Conservation (phyloP, 2,113 vertebrate genomes). For the Aythya baeri region DNA sequence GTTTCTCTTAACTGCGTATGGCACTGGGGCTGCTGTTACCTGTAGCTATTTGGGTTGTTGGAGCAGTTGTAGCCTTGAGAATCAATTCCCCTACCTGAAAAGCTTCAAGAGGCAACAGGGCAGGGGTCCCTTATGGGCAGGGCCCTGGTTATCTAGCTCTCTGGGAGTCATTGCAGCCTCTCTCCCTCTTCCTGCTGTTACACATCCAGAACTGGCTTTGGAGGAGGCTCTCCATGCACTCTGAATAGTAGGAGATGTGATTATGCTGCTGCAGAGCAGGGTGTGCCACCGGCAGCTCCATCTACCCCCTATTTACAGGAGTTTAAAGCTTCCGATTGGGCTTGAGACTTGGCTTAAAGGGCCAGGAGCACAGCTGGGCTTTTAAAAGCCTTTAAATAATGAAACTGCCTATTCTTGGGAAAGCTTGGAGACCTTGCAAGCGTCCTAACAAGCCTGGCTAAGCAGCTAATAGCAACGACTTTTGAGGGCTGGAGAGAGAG, state of each 20-base stretch:
- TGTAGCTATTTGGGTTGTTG: background rate
- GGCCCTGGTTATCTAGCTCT: background rate
- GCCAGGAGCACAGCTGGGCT: constrained; percentile 19
- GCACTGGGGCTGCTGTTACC: background rate
- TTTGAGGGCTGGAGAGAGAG: background rate
- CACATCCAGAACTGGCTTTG: background rate
- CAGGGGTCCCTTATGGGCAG: background rate
- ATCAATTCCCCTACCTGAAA: background rate
- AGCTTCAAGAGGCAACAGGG: background rate
- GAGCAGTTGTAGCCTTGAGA: background rate
- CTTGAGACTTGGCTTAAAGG: constrained; percentile 22
- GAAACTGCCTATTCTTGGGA: background rate
- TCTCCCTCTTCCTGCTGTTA: background rate
- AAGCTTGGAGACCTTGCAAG: background rate
- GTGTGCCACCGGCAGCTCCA: background rate
- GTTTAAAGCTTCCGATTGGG: background rate
- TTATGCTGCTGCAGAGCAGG: background rate
- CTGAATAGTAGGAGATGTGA: background rate
- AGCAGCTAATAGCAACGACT: background rate
- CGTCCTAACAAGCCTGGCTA: background rate
- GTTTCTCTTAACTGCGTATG: fast-evolving
- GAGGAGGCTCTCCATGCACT: background rate
- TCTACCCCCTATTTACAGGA: constrained; percentile 8
- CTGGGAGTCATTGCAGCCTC: background rate
- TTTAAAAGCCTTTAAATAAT: background rate